Conservation (phyloP, 2,113 vertebrate species). For the Hystrix brachyura region DNA sequence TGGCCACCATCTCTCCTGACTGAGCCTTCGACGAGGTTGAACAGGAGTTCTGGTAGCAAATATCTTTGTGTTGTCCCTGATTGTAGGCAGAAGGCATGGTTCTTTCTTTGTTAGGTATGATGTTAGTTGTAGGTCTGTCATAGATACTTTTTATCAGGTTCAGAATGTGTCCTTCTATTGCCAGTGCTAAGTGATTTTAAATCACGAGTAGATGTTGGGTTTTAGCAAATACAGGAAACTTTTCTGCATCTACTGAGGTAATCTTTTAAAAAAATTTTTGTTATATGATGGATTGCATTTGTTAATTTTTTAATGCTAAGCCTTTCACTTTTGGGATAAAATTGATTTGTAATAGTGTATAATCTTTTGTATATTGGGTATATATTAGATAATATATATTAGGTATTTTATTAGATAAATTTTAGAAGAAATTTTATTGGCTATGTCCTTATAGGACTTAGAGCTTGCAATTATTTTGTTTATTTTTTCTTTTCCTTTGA, state of each 20-base stretch:
- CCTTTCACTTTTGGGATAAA: not conserved
- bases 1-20: not conserved
- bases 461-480: not conserved
- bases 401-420: not conserved
- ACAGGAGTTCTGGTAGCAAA: not conserved
- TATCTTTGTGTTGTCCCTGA: not conserved
- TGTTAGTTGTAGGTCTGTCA: not conserved
- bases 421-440: not conserved
- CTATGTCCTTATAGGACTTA: not conserved
- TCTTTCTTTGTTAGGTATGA: not conserved
- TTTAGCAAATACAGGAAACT: constrained; percentile 3
- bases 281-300: not conserved
- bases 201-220: not conserved
- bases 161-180: not conserved
- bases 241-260: not conserved
- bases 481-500: constrained; percentile 28
- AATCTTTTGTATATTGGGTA: not conserved
- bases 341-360: not conserved
- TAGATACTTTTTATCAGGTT: not conserved
- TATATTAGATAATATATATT: not conserved
- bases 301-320: not conserved
- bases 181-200: not conserved
- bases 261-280: not conserved
- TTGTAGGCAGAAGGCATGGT: not conserved
- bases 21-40: not conserved